phyloP scores from a whole-genome alignment of 2,888 invertebrate genomes.

The Agrochola circellaris region DNA sequence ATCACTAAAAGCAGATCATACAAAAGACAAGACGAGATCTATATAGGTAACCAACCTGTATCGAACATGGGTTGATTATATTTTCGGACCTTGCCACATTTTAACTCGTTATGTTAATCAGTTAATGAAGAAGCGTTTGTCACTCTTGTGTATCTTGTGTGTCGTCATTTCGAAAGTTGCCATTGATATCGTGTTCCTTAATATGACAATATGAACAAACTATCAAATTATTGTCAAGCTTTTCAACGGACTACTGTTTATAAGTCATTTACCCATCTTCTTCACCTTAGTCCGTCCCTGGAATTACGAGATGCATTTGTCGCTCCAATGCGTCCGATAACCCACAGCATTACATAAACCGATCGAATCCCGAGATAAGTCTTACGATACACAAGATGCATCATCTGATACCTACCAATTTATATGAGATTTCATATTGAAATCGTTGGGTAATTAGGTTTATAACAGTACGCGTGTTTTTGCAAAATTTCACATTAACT shows the following conservation, averaged over 20 bases:
- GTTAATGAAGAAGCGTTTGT: background rate
- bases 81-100: background rate
- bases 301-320: slow-evolving; percentile 65
- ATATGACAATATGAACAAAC: background rate
- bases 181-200: background rate
- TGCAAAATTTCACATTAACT: slow-evolving; percentile 56
- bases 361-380: slow-evolving; percentile 63
- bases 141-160: background rate
- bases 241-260: background rate
- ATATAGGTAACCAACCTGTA: background rate
- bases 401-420: slow-evolving; percentile 64
- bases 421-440: slow-evolving; percentile 62
- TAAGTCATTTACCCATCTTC: background rate
- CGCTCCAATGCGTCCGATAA: slow-evolving; percentile 66
- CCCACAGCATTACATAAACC: slow-evolving; percentile 60
- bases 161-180: background rate
- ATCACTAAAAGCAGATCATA: background rate
- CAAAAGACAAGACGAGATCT: background rate
- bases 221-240: background rate
- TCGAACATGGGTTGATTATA: background rate
- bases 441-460: slow-evolving; percentile 62
- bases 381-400: slow-evolving; percentile 62
- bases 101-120: background rate
- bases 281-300: slow-evolving; percentile 51
- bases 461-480: slow-evolving; percentile 49